These are phyloP conservation scores for Caenorhabditis tropicalis DNA, from an alignment of 1,140 invertebrate genomes.

Conservation along the genomic window DNA sequence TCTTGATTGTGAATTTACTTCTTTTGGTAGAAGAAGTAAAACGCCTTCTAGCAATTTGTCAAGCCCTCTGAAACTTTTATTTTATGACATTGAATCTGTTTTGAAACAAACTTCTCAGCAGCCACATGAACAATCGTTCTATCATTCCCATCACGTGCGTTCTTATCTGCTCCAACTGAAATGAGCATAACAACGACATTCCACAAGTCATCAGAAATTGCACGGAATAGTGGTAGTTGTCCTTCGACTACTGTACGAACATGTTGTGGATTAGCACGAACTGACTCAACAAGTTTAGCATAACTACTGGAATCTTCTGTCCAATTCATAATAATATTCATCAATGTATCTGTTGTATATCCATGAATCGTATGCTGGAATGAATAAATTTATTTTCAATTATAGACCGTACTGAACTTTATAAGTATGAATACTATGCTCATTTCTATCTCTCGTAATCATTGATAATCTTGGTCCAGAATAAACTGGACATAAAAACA, in stretches of 20 bases:
- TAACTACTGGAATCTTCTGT: constrained; percentile 2
- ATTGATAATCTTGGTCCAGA: not conserved
- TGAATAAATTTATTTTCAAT: not conserved
- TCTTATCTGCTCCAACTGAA: constrained; percentile 7
- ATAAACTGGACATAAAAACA: constrained; percentile 32
- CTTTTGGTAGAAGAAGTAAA: constrained; percentile 8
- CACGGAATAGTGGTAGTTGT: constrained; percentile 14
- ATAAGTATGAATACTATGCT: constrained; percentile 27
- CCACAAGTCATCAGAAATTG: constrained; percentile 42
- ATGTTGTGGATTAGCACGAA: constrained; percentile 23
- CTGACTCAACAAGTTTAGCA: not conserved
- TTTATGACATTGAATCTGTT: not conserved
- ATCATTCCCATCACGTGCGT: not conserved
- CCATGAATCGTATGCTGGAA: constrained; percentile 23
- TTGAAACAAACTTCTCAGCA: constrained; percentile 10
- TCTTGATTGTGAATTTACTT: not conserved
- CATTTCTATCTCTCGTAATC: constrained; percentile 27
- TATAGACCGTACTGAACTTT: not conserved
- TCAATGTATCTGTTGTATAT: not conserved
- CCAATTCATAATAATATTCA: constrained; percentile 3
- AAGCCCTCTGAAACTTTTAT: not conserved
- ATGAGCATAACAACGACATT: constrained; percentile 39
- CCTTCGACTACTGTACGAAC: not conserved
- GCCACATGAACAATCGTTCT: constrained; percentile 46
- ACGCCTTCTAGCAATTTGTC: constrained; percentile 33